A percentile compares a stretch with the other conserved stretches of the same genome.
Conservation (phyloP, 2,797 vertebrate species). For the Delichon dasypus region DNA sequence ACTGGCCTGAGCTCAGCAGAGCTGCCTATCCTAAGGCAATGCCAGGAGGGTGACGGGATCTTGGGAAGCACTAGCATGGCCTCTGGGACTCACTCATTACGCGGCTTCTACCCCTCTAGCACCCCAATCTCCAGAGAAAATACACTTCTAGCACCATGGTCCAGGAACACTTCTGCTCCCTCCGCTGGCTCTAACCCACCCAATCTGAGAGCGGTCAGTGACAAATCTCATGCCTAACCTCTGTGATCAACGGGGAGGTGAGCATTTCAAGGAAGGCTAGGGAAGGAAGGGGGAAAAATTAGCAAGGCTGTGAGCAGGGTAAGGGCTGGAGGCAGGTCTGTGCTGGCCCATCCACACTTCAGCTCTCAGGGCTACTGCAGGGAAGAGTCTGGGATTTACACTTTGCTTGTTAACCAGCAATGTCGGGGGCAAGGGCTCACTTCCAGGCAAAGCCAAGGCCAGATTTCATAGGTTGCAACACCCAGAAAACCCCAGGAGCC, state of each 20-base stretch:
- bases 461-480: conserved; percentile 55
- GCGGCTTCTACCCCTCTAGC: not conserved
- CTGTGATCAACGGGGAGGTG: not conserved
- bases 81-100: not conserved
- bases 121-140: not conserved
- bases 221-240: not conserved
- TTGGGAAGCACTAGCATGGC: not conserved
- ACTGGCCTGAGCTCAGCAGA: not conserved
- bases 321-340: not conserved
- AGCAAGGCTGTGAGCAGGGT: not conserved
- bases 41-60: not conserved
- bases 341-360: rapidly evolving
- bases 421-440: not conserved
- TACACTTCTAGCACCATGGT: not conserved
- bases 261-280: not conserved
- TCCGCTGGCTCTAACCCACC: not conserved
- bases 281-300: not conserved
- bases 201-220: rapidly evolving
- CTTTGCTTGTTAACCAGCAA: not conserved
- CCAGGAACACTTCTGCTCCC: not conserved
- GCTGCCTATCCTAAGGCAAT: not conserved
- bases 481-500: not conserved
- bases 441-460: conserved; percentile 43
- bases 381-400: not conserved
- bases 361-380: not conserved